Evolutionary conservation across 2,888 invertebrate genomes (phyloP).

Genomic region (Chalcis sispes): DNA sequence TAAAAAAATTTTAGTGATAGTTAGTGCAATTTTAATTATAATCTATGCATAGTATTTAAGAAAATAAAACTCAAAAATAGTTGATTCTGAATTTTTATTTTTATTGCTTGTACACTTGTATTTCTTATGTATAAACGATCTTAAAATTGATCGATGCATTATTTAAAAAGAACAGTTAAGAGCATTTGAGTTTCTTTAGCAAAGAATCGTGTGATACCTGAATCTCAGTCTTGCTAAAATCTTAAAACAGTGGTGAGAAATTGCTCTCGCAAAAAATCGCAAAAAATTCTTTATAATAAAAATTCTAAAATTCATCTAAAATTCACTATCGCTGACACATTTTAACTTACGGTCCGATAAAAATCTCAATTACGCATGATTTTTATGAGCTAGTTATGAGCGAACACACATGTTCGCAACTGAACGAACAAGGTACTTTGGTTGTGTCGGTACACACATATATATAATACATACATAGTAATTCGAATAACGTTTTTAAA

Average conservation of each 20-base stretch:
- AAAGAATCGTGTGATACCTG: conserved; percentile 43
- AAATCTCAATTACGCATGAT: conserved; percentile 54
- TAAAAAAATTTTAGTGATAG: conserved; percentile 30
- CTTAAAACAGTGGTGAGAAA: conserved; percentile 46
- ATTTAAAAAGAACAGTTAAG: conserved; percentile 52
- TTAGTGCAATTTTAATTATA: conserved; percentile 9
- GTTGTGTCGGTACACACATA: conserved; percentile 69
- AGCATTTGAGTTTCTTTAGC: conserved; percentile 46
- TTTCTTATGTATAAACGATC: conserved; percentile 54
- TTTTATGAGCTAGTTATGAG: conserved; percentile 34
- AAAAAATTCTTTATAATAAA: conserved; percentile 44
- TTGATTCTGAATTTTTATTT: conserved; percentile 49
- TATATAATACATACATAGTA: conserved; percentile 66
- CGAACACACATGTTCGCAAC: conserved; percentile 31
- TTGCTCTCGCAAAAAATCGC: conserved; percentile 46
- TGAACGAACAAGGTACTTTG: conserved; percentile 69
- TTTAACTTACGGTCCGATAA: conserved; percentile 48
- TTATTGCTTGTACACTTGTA: conserved; percentile 57
- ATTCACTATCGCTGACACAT: conserved; percentile 52
- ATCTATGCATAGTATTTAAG: conserved; percentile 46
- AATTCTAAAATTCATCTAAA: conserved; percentile 56
- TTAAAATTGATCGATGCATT: conserved; percentile 48
- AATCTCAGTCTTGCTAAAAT: conserved; percentile 58
- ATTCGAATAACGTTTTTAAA: conserved; percentile 60
- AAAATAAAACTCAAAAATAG: conserved; percentile 24